Evolutionary conservation across 2,888 invertebrate genomes (phyloP), one percentile per base, ranked within the genome.

Genomic region (Eulithis testata): DNA sequence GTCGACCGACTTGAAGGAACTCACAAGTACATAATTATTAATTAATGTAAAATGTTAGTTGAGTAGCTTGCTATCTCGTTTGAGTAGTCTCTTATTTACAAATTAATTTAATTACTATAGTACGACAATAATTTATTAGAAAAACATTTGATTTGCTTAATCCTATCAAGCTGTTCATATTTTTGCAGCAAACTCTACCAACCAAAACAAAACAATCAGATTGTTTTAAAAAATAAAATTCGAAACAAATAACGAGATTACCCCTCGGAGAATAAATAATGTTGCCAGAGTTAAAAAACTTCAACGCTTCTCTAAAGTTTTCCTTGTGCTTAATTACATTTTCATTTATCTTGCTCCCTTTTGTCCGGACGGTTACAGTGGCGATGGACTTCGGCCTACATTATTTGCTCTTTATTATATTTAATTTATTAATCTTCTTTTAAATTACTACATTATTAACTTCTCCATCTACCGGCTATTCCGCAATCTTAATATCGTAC

Each of bases 261-360:
- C 80, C 73, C 80, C 74, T 70, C 78, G 31, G 76, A 78, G 77
- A 76, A 86, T 88, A 90, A 89, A 89, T 89, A 90, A 89, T 87
- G 85, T 83, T 81, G 82, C 79, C 65, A 62, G 75, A 79, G 84
- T 79, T 81, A 83, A 82, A 77, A 79, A 90, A 89, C 82, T 88
- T 90, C 88, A 87, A 86, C 84, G 83, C 82, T 84, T 57, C 81
- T 84, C 82, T 82, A 82, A 87, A 88, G 81, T 89, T 90, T 86
- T 83, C 82, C 84, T 85, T 82, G 78, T 85, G 86, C 87, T 88
- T 91, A 90, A 90, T 91, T 90, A 89, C 87, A 77, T 88, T 90
- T 90, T 90, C 88, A 90, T 90, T 90, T 89, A 88, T 88, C 88
- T 90, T 87, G 80, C 77, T 79, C 82, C 83, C 80, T 78, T 83